Evolutionary conservation across 1,140 invertebrate genomes (phyloP), one percentile per base, ranked within the genome.

Genomic region (Heliothis subflexa): DNA sequence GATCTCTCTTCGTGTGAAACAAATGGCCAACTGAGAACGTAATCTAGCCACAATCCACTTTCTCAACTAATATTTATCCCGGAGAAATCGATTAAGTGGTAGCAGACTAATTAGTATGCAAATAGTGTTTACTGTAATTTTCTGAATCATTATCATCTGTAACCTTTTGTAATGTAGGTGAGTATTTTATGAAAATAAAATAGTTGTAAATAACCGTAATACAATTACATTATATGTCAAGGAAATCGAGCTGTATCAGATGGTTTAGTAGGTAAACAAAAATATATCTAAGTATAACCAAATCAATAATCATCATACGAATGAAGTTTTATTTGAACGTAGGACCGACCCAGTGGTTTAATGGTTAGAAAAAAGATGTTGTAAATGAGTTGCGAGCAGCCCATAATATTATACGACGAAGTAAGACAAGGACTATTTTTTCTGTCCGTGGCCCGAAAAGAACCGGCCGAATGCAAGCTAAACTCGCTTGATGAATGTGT

Each of bases 371-470:
- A 25, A 77, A 45, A 77, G 52, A 21, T 75, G 62, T 52, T 52
- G 18, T 21, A 14, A 49, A n/a, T 49, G 21, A 40, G 70, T 11
- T 18, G 55, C 71, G 75, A 78, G 54, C 50, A 57, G 33, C 40
- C 50, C 78, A 77, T 61, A 70, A 50, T 73, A 55, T 78, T 79
- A 57, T 54, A 80, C 55, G n/a, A 47, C 55, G 54, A 62, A 75
- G 59, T 62, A 50, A 75, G 73, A 49, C 55, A 79, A 85, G 81
- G 81, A 84, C 76, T 66, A 79, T 85, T 87, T 84, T 71, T 84
- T 87, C 81, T 85, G 85, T 84, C 84, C 88, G 71, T 89, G 88
- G 86, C 87, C 88, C 86, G 81, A 75, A 88, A 91, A 89, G 82
- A 88, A 89, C 87, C 86, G 85, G 87, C 84, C 80, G 62, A 78